Conservation (phyloP, 1,140 invertebrate species). For the Parapsyche elsis region DNA sequence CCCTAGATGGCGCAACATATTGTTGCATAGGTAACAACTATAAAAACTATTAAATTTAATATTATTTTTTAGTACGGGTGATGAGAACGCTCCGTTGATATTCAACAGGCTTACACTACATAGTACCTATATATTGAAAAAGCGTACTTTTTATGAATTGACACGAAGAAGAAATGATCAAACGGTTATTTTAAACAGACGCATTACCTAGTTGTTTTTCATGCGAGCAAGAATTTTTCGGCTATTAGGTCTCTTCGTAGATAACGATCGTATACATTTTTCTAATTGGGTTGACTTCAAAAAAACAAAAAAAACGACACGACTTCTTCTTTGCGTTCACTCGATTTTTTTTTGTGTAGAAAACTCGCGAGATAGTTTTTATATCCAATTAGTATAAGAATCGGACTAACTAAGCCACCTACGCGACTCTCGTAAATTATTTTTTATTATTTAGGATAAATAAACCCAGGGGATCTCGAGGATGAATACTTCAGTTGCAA, state of each 20-base stretch:
- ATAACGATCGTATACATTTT: constrained; percentile 30
- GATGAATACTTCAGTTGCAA: neutral
- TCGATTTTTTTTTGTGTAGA: neutral
- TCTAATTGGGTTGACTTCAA: constrained; percentile 28
- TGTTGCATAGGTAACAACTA: too few species aligned
- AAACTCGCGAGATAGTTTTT: constrained; percentile 13
- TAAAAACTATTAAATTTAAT: too few species aligned
- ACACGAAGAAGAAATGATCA: too few species aligned
- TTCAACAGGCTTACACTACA: too few species aligned
- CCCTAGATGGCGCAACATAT: too few species aligned
- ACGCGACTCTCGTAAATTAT: constrained; percentile 36
- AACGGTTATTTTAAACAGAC: too few species aligned
- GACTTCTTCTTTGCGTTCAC: neutral
- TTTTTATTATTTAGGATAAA: constrained; percentile 35
- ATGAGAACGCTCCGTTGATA: too few species aligned
- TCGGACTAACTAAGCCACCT: constrained; percentile 29
- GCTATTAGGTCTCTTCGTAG: neutral
- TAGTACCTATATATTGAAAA: too few species aligned
- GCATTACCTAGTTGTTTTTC: too few species aligned
- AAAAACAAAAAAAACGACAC: neutral
- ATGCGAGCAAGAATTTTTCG: neutral
- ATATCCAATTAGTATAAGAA: constrained; percentile 37
- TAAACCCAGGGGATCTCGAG: neutral
- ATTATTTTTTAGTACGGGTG: too few species aligned
- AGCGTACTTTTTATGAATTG: too few species aligned